Evolutionary conservation across 2,113 vertebrate species (phyloP).

Genomic region (Thalassoma bifasciatum): DNA sequence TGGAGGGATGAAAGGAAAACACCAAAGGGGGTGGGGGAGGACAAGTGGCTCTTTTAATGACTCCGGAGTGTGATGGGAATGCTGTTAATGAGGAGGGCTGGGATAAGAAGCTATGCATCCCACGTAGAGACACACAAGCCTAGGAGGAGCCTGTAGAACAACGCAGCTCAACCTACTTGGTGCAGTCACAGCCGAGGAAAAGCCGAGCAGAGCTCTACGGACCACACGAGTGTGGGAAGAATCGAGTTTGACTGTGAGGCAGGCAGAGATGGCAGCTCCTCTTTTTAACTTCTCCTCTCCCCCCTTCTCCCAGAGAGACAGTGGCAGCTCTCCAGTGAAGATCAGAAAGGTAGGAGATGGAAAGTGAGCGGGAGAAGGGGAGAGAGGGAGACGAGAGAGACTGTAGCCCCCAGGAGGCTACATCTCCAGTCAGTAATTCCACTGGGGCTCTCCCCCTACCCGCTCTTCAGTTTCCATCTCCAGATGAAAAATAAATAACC

Average conservation of each 20-base stretch:
- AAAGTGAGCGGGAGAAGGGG: slow-evolving; percentile 60
- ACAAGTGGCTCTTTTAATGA: slow-evolving; percentile 78
- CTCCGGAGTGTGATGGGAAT: slow-evolving; percentile 74
- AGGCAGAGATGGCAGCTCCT: slow-evolving; percentile 58
- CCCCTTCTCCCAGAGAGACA: slow-evolving; percentile 64
- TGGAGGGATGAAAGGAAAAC: slow-evolving; percentile 76
- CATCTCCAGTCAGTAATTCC: slow-evolving; percentile 76
- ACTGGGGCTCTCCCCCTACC: slow-evolving; percentile 54
- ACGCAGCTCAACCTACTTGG: slow-evolving; percentile 25
- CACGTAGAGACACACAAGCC: slow-evolving; percentile 59
- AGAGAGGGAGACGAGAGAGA: slow-evolving; percentile 64
- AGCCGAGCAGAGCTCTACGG: slow-evolving; percentile 56
- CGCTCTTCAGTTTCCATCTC: slow-evolving; percentile 74
- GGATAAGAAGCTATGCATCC: slow-evolving; percentile 72
- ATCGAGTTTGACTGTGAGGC: slow-evolving; percentile 67
- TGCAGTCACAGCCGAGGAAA: slow-evolving; percentile 48
- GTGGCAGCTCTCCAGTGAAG: slow-evolving; percentile 72
- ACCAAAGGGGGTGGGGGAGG: slow-evolving; percentile 69
- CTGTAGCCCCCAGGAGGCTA: slow-evolving; percentile 71
- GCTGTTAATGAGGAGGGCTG: slow-evolving; percentile 77
- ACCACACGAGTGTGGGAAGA: slow-evolving; percentile 65
- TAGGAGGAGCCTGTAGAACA: slow-evolving; percentile 63
- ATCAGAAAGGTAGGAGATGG: slow-evolving; percentile 77
- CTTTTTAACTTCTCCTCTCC: slow-evolving; percentile 43
- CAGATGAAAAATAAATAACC: slow-evolving; percentile 84